Evolutionary conservation across 1,140 invertebrate genomes (phyloP), one percentile per base, ranked within the genome.

Genomic region (Dendroctonus valens): DNA sequence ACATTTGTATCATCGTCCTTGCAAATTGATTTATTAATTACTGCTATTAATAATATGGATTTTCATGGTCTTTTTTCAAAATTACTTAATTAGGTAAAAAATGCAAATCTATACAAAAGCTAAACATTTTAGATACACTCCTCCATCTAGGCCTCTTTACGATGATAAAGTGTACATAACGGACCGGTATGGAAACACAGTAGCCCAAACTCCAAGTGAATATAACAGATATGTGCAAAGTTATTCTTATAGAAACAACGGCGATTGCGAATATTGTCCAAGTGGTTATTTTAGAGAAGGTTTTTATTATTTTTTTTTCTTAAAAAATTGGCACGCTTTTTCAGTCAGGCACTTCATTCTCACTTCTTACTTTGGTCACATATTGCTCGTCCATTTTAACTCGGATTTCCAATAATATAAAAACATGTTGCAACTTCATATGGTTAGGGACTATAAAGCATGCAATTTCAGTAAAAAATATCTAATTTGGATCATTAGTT

Each of bases 151-250:
- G 48, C 60, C 67, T 26, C 11, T 61, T 12, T 62, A 69, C 58
- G 67, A 74, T 48, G 67, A 70, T 49, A 70, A 67, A 9, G 69
- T 74, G 14, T 74, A 74, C 49, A 67, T 74, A 54, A 74, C 73
- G 26, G 73, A 74, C 49, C 51, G 58, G 68, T 73, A 73, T 68
- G 73, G 73, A 42, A 73, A 68, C 44, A 74, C 73, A 7, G 64
- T 55, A 8, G 69, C 68, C 14, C 60, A 67, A 46, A 62, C 72
- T 41, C 14, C 46, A 11, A 66, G 64, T 14, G 60, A 68, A 52
- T 60, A 60, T 60, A 50, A 60, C 15, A 52, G 46, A 42, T 59
- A 59, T 7, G 40, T 54, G 37, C 55, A 61, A 37, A 46, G 51
- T 46, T 5, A 2, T 9, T 7, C 38, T 40, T 63, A 63, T 42